Percentiles rank a stretch among this genome's conserved stretches.
phyloP scores from a whole-genome alignment of 2,797 vertebrate species.

The Ara ararauna region DNA sequence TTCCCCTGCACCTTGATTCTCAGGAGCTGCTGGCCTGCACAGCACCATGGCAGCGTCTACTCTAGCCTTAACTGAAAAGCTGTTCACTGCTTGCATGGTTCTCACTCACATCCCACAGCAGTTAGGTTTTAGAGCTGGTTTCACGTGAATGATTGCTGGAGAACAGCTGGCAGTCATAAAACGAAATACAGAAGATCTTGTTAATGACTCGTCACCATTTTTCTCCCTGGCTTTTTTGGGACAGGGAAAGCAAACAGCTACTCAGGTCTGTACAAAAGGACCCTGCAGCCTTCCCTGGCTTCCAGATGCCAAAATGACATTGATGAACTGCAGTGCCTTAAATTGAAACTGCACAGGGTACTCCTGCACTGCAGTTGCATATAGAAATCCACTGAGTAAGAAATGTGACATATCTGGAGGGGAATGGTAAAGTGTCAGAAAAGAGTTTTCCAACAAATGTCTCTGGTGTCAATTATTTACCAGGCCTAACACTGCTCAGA shows the following conservation, averaged over 20 bases:
- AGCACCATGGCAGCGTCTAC: rapidly evolving
- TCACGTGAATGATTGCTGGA: conserved; percentile 28
- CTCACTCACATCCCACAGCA: background rate
- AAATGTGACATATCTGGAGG: background rate
- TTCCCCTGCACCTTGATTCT: rapidly evolving
- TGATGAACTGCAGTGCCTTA: background rate
- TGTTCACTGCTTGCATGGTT: background rate
- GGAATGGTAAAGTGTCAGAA: background rate
- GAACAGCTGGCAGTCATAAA: conserved; percentile 63
- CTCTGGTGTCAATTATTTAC: background rate
- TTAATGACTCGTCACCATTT: conserved; percentile 55
- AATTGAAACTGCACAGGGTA: background rate
- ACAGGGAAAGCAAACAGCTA: conserved; percentile 6
- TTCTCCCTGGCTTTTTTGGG: conserved; percentile 12
- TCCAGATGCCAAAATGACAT: background rate
- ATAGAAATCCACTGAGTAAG: background rate
- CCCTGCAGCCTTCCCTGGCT: background rate
- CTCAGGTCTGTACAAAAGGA: background rate
- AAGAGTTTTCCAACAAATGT: background rate
- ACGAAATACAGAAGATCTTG: conserved; percentile 34
- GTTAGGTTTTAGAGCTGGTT: conserved; percentile 27
- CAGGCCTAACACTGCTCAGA: background rate
- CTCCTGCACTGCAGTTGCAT: rapidly evolving
- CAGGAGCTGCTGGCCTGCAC: rapidly evolving
- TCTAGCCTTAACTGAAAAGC: background rate